phyloP scores from a whole-genome alignment of 2,113 vertebrate genomes.

The Climacteris rufus region DNA sequence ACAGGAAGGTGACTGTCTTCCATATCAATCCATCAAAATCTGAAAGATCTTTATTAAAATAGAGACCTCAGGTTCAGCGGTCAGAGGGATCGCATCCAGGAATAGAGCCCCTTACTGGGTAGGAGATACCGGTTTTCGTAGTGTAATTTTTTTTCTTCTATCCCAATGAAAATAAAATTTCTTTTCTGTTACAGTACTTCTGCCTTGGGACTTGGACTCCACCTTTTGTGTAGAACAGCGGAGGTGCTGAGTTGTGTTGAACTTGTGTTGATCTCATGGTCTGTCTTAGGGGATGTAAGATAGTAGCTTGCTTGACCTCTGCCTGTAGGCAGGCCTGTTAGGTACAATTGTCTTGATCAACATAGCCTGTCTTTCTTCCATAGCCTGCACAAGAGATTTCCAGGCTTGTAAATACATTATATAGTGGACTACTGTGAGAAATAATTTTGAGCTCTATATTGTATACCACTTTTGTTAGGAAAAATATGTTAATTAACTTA shows the following conservation, averaged over 20 bases:
- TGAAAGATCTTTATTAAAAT: not conserved
- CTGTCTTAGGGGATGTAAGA: not conserved
- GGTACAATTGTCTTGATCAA: not conserved
- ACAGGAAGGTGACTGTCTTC: not conserved
- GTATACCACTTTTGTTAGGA: not conserved
- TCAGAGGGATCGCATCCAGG: not conserved
- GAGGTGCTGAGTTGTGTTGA: not conserved
- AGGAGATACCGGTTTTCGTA: not conserved
- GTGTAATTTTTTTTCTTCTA: not conserved
- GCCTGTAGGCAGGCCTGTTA: not conserved
- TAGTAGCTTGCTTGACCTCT: not conserved
- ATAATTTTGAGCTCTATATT: not conserved
- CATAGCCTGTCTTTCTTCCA: not conserved
- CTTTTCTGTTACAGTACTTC: not conserved
- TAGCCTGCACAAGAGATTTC: not conserved
- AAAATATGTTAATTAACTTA: not conserved
- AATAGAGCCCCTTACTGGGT: not conserved
- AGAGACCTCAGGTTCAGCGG: not conserved
- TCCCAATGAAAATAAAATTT: not conserved
- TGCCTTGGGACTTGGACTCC: not conserved
- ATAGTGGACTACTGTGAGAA: not conserved
- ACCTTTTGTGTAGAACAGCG: not conserved
- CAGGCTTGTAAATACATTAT: not conserved
- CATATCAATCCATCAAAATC: not conserved
- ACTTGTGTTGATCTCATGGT: not conserved